A percentile compares a stretch with the other conserved stretches of the same genome.
Evolutionary conservation across 92 coral and sea anemone genomes (phyloP).

Genomic region (Epizoanthus illoricatus): DNA sequence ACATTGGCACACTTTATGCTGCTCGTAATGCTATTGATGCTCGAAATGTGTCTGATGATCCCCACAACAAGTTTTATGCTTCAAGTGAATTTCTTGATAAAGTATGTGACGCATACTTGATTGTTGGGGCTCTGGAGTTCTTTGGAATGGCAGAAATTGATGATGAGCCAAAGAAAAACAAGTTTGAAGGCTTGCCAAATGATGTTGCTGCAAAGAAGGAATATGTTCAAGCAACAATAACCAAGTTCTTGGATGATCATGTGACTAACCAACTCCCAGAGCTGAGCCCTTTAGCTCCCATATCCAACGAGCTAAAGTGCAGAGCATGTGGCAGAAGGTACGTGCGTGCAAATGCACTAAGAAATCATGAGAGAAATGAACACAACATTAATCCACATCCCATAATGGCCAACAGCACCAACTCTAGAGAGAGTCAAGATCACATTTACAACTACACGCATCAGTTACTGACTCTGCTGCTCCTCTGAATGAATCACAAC

Average conservation of each 20-base stretch:
- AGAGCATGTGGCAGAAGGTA: conserved; percentile 40
- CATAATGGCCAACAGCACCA: too few relatives aligned
- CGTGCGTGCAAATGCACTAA: conserved; percentile 29
- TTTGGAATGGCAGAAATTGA: conserved; percentile 42
- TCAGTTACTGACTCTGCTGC: conserved; percentile 44
- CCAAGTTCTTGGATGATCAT: conserved; percentile 46
- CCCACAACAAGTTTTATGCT: conserved; percentile 59
- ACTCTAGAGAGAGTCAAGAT: conserved; percentile 1
- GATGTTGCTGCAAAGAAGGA: conserved; percentile 8
- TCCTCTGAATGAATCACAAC: conserved; percentile 46
- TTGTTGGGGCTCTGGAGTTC: conserved; percentile 43
- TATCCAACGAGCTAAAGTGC: conserved; percentile 38
- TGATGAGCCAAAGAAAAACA: conserved; percentile 25
- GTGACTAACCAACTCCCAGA: conserved; percentile 44
- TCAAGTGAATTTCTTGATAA: conserved; percentile 61
- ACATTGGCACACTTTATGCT: conserved; percentile 58
- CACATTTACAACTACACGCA: conserved; percentile 53
- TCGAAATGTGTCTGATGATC: conserved; percentile 57
- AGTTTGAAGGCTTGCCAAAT: conserved; percentile 18
- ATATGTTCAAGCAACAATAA: conserved; percentile 6
- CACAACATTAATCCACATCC: conserved; percentile 22
- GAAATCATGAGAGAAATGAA: conserved; percentile 46
- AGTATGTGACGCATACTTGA: conserved; percentile 53
- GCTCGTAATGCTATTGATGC: conserved; percentile 61
- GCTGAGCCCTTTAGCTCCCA: conserved; percentile 40